Base-by-base conservation (phyloP, 2,888 invertebrate species). In the Lasioglossum oenotherae region DNA sequence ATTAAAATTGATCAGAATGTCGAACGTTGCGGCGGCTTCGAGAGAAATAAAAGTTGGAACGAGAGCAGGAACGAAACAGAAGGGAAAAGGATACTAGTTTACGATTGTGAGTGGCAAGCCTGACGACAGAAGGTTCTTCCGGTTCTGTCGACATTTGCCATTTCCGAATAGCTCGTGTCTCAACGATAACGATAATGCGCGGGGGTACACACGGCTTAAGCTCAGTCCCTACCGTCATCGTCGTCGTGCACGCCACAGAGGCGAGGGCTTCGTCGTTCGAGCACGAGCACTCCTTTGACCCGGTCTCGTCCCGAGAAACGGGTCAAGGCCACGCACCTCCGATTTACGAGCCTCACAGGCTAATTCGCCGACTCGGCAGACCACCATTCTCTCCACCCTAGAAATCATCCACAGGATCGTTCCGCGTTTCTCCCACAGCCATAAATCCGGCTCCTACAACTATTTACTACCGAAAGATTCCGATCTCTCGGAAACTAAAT, bases 291-390 rank as follows among this genome's bases (percentile, higher is more conserved):
- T 78, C 72, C 71, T 53, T 53, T 88, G 84, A 82, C 84, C 86
- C 49, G 77, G 69, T 74, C 46, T 74, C 53, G 31, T 67, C 57
- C 19, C 41, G n/a, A 10, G 64, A 86, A 82, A 76, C 88, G 81
- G 88, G 88, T 89, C 88, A 89, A 89, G 88, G 88, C 88, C 84
- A 82, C 73, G 57, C 74, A 60, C 74, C 46, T 44, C 80, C 60
- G 60, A 60, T 60, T 60, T 60, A 60, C 60, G 60, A 60, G 27
- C 14, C 60, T 27, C 14, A 14, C 14, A 60, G 60, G 27, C n/a
- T n/a, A 5, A n/a, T 27, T 60, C 60, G 27, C 27, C 60, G 60
- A 53, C 49, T 53, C 49, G 23, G 23, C 49, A 53, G 1, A 60
- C n/a, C 27, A 19, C 38, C 38, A 16, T 74, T n/a, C n/a, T 44